A percentile compares a stretch with the other conserved stretches of the same genome.
phyloP scores from a whole-genome alignment of 1,140 invertebrate species.

The Sweltsa coloradensis region DNA sequence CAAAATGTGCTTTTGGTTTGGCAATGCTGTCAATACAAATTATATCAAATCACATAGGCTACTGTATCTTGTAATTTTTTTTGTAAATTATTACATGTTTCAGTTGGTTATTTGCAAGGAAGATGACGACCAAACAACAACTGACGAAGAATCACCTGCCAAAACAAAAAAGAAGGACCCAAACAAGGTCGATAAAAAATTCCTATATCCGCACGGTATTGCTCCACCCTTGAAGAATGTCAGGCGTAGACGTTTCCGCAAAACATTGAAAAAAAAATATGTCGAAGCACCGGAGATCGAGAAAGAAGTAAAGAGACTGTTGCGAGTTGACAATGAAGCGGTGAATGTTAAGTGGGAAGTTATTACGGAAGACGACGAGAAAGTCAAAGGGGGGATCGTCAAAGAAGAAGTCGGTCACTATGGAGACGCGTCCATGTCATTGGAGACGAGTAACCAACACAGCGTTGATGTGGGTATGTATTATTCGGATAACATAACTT shows the following conservation, averaged over 20 bases:
- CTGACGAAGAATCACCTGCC: conserved; percentile 67
- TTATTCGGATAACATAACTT: background rate
- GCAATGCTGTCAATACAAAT: too few species aligned
- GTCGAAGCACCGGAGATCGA: conserved; percentile 96
- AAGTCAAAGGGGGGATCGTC: conserved; percentile 2
- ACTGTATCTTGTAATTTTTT: background rate
- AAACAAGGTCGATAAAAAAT: conserved; percentile 89
- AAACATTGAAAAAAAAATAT: conserved; percentile 93
- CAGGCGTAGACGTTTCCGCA: conserved; percentile 80
- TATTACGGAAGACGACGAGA: conserved; percentile 5
- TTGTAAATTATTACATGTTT: conserved; percentile 11
- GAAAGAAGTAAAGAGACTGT: conserved; percentile 83
- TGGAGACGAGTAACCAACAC: conserved; percentile 14
- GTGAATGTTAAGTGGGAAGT: conserved; percentile 78
- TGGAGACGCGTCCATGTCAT: conserved; percentile 10
- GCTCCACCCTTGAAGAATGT: conserved; percentile 94
- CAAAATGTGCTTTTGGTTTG: too few species aligned
- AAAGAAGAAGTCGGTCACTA: conserved; percentile 6
- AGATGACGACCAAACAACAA: conserved; percentile 61
- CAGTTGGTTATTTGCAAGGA: conserved; percentile 75
- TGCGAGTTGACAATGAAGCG: conserved; percentile 87
- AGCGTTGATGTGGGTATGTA: conserved; percentile 38
- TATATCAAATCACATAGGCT: too few species aligned
- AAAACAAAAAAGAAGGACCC: conserved; percentile 85
- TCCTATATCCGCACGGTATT: conserved; percentile 84